Conservation (phyloP, 2,113 vertebrate species). For the Prionailurus bengalensis region DNA sequence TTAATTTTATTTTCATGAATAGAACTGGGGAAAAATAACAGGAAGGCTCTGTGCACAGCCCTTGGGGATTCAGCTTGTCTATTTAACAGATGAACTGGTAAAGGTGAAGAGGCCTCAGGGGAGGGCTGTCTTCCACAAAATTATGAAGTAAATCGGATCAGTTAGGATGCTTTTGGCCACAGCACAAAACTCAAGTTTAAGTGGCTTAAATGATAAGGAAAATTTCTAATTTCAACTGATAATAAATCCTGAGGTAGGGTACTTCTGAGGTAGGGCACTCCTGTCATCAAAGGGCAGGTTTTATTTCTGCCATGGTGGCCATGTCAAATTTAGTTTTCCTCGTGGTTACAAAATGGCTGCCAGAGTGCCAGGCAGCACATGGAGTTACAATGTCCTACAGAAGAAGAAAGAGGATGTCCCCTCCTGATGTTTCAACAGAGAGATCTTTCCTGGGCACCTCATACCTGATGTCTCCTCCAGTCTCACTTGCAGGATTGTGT, state of each 20-base stretch:
- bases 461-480: neutral
- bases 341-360: neutral
- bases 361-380: neutral
- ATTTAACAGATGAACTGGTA: slow-evolving; percentile 1
- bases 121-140: neutral
- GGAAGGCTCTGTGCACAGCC: neutral
- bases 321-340: neutral
- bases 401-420: neutral
- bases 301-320: neutral
- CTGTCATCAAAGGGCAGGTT: neutral
- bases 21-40: slow-evolving; percentile 15
- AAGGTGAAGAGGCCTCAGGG: neutral
- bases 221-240: neutral
- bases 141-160: neutral
- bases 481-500: neutral
- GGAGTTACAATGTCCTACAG: neutral
- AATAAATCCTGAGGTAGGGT: neutral
- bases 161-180: neutral
- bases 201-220: neutral
- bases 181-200: neutral
- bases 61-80: slow-evolving; percentile 35
- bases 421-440: neutral
- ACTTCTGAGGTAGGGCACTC: neutral
- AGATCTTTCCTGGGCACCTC: neutral
- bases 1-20: slow-evolving; percentile 64